Evolutionary conservation across 1,140 invertebrate species (phyloP), one percentile per base, ranked within the genome.

Genomic region (Maconellicoccus hirsutus): DNA sequence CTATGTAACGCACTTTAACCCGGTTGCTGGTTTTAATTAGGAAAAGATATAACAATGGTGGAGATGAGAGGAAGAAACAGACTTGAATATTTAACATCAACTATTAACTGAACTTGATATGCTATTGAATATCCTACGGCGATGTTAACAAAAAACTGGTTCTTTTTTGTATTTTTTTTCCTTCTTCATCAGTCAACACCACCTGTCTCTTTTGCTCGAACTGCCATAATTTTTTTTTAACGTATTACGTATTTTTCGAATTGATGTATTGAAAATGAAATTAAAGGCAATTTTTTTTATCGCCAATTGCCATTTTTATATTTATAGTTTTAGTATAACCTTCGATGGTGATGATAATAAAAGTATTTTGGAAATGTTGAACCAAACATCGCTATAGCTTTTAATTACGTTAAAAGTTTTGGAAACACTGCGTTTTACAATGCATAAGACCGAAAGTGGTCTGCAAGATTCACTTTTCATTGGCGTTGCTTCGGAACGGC

Each of bases 11-110:
- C 42, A 52, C 42, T 52, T 19, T 52, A 52, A 52, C 42, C 29
- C 4, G 29, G 29, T 33, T 52, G 42, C 42, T 16, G 16, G 12
- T 52, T 52, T n/a, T 52, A 52, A 52, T 52, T 52, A 52, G 42
- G 42, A 52, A 19, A 52, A 52, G 42, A 52, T 52, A 52, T 52
- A 52, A 52, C 42, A 52, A 52, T 52, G 42, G 42, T 19, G 42
- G 42, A 52, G 42, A 52, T 52, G 42, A 52, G 42, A 52, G 42
- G 42, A 52, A 52, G 42, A 52, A 52, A 52, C 42, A 52, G 42
- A 52, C 42, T 52, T 52, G 42, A 52, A 52, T 52, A 52, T 52
- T 52, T 52, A 52, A 52, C n/a, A 52, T 52, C 42, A 52, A 52
- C n/a, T 52, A 52, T 52, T 52, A 52, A 52, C 6, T 52, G 42